A percentile compares a stretch with the other conserved stretches of the same genome.
Evolutionary conservation across 2,797 vertebrate genomes (phyloP).

Genomic region (Selene dorsalis): DNA sequence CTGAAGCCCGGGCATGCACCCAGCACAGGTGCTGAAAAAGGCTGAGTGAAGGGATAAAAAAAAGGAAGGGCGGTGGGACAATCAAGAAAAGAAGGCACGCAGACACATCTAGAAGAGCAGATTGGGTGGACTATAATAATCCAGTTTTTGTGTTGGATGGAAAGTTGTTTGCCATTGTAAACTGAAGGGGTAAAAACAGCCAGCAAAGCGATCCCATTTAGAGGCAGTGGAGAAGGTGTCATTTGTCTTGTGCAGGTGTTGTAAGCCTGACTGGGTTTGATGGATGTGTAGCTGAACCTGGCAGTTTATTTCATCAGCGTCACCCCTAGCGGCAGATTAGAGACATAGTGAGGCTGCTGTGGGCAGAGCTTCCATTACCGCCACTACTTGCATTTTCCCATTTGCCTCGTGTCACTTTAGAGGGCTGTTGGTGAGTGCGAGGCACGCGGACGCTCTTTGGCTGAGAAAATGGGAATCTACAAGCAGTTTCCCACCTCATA

Average conservation of each 20-base stretch:
- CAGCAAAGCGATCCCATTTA: constrained; percentile 57
- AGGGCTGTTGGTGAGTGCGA: constrained; percentile 32
- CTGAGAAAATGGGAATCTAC: constrained; percentile 51
- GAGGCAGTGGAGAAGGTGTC: constrained; percentile 48
- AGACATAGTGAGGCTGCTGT: constrained; percentile 45
- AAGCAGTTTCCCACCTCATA: constrained; percentile 61
- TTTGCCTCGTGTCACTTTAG: constrained; percentile 25
- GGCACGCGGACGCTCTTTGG: constrained; percentile 26
- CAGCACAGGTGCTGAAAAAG: constrained; percentile 85
- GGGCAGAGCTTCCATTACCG: constrained; percentile 32
- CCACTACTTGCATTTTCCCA: constrained; percentile 8
- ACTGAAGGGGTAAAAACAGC: constrained; percentile 24
- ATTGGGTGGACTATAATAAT: constrained; percentile 68
- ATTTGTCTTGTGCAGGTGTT: constrained; percentile 69
- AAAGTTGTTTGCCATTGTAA: constrained; percentile 68
- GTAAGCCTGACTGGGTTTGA: constrained; percentile 71
- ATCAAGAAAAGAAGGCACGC: constrained; percentile 58
- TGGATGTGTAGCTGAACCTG: constrained; percentile 66
- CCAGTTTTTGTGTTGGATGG: constrained; percentile 70
- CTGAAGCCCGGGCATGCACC: constrained; percentile 77
- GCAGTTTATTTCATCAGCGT: constrained; percentile 65
- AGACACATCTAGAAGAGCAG: constrained; percentile 58
- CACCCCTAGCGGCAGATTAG: constrained; percentile 49
- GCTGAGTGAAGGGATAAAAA: constrained; percentile 60
- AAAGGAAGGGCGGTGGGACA: constrained; percentile 6